phyloP scores from a whole-genome alignment of 1,140 invertebrate genomes.

The Steinernema feltiae region DNA sequence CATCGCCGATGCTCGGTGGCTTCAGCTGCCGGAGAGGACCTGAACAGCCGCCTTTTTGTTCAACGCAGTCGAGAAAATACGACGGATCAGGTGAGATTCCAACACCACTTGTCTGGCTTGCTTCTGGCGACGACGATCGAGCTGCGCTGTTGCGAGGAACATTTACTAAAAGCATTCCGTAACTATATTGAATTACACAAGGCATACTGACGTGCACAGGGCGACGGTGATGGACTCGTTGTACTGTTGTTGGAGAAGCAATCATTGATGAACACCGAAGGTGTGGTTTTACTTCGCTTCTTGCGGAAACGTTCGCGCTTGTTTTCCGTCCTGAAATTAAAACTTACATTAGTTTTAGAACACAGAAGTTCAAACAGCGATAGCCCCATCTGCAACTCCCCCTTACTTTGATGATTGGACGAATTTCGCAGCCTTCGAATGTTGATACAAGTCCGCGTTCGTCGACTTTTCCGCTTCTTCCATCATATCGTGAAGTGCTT shows the following conservation, averaged over 20 bases:
- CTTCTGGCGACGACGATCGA: conserved; percentile 19
- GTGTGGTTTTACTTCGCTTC: conserved; percentile 36
- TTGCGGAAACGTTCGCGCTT: conserved; percentile 34
- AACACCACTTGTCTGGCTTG: conserved; percentile 22
- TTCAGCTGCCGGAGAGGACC: conserved; percentile 3
- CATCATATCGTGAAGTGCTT: conserved; percentile 23
- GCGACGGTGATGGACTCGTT: background rate
- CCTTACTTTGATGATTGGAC: too few species aligned
- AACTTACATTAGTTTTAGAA: background rate
- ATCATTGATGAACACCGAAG: conserved; percentile 5
- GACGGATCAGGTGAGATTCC: conserved; percentile 51
- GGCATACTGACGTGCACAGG: background rate
- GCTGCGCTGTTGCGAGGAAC: background rate
- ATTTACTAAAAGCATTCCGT: background rate
- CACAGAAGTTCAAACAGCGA: background rate
- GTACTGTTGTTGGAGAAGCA: background rate
- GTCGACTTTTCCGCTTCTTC: conserved; percentile 65
- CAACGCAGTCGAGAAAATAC: background rate
- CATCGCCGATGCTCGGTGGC: conserved; percentile 22
- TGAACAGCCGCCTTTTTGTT: conserved; percentile 28
- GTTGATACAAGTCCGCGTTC: conserved; percentile 55
- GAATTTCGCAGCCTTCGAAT: background rate
- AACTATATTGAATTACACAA: too few species aligned
- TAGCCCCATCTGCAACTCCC: too few species aligned
- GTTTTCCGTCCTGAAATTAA: background rate